Evolutionary conservation across 1,140 invertebrate species (phyloP).

Genomic region (Armadillidium nasatum): DNA sequence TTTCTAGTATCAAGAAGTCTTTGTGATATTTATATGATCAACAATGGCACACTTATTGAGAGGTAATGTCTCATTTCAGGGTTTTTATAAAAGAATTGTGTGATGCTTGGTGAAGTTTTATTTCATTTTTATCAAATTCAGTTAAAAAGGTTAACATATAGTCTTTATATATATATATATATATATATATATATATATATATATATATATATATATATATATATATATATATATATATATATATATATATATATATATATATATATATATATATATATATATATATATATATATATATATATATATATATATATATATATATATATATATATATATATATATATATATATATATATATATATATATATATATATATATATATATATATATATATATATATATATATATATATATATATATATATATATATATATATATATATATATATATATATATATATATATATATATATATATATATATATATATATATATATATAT

Average conservation of each 20-base stretch:
- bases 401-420: not conserved
- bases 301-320: not conserved
- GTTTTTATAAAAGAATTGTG: not conserved
- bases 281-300: not conserved
- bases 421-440: not conserved
- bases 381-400: not conserved
- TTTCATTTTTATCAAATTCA: not conserved
- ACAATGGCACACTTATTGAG: slow-evolving; percentile 87
- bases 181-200: not conserved
- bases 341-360: not conserved
- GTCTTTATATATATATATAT: not conserved
- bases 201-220: not conserved
- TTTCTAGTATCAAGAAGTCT: slow-evolving; percentile 80
- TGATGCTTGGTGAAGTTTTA: not conserved
- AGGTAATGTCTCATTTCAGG: slow-evolving; percentile 59
- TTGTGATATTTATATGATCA: slow-evolving; percentile 96
- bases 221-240: not conserved
- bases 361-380: not conserved
- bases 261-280: not conserved
- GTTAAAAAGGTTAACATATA: not conserved
- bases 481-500: not conserved
- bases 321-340: not conserved
- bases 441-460: not conserved
- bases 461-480: not conserved
- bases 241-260: not conserved